Percentiles rank a stretch among this genome's conserved stretches.
These are phyloP conservation scores for Danio aesculapii DNA, from an alignment of 2,797 vertebrate species.

Conservation along the genomic window DNA sequence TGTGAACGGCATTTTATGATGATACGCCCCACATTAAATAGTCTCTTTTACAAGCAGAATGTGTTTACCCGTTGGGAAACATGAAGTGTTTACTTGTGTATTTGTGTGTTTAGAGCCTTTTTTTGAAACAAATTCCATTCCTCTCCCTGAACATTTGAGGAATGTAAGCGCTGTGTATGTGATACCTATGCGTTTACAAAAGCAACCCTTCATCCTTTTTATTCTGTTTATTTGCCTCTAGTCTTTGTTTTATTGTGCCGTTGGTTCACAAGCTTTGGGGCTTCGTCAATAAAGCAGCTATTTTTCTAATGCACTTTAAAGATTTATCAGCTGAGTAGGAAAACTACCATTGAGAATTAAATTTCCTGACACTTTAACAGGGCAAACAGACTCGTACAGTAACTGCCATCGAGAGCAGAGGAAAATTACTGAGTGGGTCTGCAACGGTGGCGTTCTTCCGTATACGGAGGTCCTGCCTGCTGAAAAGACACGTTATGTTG, in stretches of 20 bases:
- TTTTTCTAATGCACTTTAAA: constrained; percentile 26
- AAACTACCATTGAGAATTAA: constrained; percentile 22
- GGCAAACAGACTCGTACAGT: constrained; percentile 47
- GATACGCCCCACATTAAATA: constrained; percentile 63
- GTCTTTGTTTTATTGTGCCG: constrained; percentile 21
- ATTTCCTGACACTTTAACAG: constrained; percentile 30
- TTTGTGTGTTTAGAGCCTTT: constrained; percentile 61
- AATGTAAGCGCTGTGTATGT: constrained; percentile 17
- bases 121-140: constrained; percentile 50
- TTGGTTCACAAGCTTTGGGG: constrained; percentile 25
- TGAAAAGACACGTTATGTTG: constrained; percentile 70
- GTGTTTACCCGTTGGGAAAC: constrained; percentile 70
- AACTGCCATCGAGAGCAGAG: constrained; percentile 66
- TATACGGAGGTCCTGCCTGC: constrained; percentile 66
- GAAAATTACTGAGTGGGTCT: constrained; percentile 78
- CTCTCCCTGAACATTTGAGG: constrained; percentile 39
- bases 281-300: constrained; percentile 11
- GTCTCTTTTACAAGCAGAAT: constrained; percentile 66
- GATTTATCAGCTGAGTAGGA: constrained; percentile 37
- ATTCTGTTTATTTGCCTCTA: constrained; percentile 12
- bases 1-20: constrained; percentile 70
- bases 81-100: constrained; percentile 64
- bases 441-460: constrained; percentile 68
- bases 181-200: constrained; percentile 17
- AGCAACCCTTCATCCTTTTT: background rate